Percentiles rank a stretch among this genome's conserved stretches.
phyloP scores from a whole-genome alignment of 2,888 invertebrate genomes.

The Acanthosepion pharaonis region DNA sequence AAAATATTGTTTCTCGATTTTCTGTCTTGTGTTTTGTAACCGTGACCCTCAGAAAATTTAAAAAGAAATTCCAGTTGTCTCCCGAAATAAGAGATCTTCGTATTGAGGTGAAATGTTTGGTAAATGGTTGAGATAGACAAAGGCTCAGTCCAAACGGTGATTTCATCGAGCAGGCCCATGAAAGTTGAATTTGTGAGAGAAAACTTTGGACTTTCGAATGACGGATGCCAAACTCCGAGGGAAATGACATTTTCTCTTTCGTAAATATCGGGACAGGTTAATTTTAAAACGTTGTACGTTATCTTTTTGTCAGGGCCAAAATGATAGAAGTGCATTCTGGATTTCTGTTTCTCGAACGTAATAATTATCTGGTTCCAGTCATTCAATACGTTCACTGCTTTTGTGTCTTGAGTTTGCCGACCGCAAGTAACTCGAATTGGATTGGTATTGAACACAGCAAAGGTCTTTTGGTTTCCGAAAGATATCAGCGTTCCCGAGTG shows the following conservation, averaged over 20 bases:
- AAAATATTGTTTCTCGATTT: constrained; percentile 57
- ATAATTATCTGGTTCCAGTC: constrained; percentile 64
- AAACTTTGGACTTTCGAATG: constrained; percentile 51
- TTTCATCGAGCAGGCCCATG: constrained; percentile 60
- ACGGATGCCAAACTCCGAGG: constrained; percentile 62
- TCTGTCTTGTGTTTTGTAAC: constrained; percentile 57
- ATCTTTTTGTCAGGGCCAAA: constrained; percentile 55
- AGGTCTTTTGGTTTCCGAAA: constrained; percentile 57
- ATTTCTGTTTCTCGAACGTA: constrained; percentile 53
- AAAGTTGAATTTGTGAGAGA: constrained; percentile 52
- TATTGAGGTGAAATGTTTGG: constrained; percentile 60
- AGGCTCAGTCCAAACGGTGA: constrained; percentile 59
- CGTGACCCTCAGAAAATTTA: constrained; percentile 61
- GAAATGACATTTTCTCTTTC: constrained; percentile 56
- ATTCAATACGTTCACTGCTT: constrained; percentile 50
- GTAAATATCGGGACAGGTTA: constrained; percentile 55
- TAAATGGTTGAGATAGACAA: constrained; percentile 58
- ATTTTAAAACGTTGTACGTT: constrained; percentile 54
- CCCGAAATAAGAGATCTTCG: constrained; percentile 58
- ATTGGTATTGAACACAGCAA: constrained; percentile 57
- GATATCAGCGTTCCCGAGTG: constrained; percentile 58
- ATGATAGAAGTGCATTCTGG: constrained; percentile 58
- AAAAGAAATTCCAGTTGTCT: constrained; percentile 56
- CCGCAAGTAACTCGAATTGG: constrained; percentile 58
- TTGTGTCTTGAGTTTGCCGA: constrained; percentile 49